Conservation (phyloP, 1,140 invertebrate genomes). For the Muscidifurax raptorellus region DNA sequence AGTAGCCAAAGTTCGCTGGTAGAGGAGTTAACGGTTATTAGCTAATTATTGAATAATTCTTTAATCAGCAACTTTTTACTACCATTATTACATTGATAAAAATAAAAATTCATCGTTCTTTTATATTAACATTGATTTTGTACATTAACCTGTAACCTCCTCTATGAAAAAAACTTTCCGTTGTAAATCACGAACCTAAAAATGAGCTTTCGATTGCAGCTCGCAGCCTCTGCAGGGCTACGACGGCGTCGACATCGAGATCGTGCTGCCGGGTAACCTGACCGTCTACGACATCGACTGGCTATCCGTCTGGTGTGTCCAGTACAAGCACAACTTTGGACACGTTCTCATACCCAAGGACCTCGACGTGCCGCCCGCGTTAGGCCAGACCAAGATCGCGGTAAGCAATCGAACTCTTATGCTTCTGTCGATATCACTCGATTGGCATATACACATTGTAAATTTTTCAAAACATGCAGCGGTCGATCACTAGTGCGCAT, state of each 20-base stretch:
- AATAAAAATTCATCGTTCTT: too few relatives aligned
- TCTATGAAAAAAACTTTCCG: too few relatives aligned
- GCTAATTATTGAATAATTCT: too few relatives aligned
- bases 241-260: conserved; percentile 93
- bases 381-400: conserved; percentile 92
- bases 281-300: conserved; percentile 95
- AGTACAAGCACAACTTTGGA: conserved; percentile 92
- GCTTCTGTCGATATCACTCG: not conserved
- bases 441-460: conserved; percentile 36
- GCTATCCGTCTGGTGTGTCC: conserved; percentile 92
- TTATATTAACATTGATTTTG: too few relatives aligned
- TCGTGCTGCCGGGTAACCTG: conserved; percentile 88
- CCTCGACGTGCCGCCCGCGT: conserved; percentile 90
- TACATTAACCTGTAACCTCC: too few relatives aligned
- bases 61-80: too few relatives aligned
- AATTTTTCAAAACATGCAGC: too few relatives aligned
- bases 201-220: conserved; percentile 70
- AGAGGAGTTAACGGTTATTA: too few relatives aligned
- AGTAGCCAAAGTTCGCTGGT: not conserved
- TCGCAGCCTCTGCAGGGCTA: conserved; percentile 87
- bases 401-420: conserved; percentile 76
- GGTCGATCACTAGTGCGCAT: too few relatives aligned
- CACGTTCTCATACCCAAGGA: conserved; percentile 92
- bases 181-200: too few relatives aligned
- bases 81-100: too few relatives aligned